Evolutionary conservation across 2,888 invertebrate species (phyloP).

Genomic region (Drosophila yooni): DNA sequence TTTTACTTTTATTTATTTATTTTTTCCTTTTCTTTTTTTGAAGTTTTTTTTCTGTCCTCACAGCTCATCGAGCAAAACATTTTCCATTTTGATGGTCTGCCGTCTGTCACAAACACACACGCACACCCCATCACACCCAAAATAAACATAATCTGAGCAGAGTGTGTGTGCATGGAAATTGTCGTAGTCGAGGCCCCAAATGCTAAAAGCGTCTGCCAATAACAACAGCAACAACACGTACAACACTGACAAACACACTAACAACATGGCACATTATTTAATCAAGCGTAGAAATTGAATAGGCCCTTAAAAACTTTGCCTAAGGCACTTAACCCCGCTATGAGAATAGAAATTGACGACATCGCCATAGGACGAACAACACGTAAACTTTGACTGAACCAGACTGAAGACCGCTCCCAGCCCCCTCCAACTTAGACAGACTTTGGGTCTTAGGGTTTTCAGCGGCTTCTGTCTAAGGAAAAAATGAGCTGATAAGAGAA

Average conservation of each 20-base stretch:
- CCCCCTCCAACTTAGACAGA: not conserved
- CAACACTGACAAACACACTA: conserved; percentile 24
- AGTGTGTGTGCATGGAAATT: conserved; percentile 63
- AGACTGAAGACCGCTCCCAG: conserved; percentile 3
- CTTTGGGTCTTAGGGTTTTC: conserved; percentile 2
- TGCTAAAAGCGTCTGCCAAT: conserved; percentile 71
- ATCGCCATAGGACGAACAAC: conserved; percentile 56
- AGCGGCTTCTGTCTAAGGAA: conserved; percentile 53
- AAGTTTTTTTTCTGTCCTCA: conserved; percentile 48
- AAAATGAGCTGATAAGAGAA: conserved; percentile 75
- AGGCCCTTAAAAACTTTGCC: conserved; percentile 80
- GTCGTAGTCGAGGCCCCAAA: conserved; percentile 55
- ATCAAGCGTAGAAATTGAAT: conserved; percentile 81
- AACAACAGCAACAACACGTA: conserved; percentile 35
- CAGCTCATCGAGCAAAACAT: conserved; percentile 75
- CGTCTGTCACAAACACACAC: conserved; percentile 53
- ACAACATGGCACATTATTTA: conserved; percentile 75
- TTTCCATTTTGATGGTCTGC: conserved; percentile 66
- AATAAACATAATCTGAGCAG: conserved; percentile 77
- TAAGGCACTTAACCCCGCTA: conserved; percentile 78
- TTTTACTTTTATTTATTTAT: conserved; percentile 8
- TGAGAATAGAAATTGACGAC: conserved; percentile 79
- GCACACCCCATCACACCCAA: conserved; percentile 54
- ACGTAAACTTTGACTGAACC: conserved; percentile 38
- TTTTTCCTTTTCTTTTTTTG: conserved; percentile 13